A percentile compares a stretch with the other conserved stretches of the same genome.
These are phyloP conservation scores for Chaunax sp. DNA, from an alignment of 2,797 vertebrate genomes.

Conservation along the genomic window DNA sequence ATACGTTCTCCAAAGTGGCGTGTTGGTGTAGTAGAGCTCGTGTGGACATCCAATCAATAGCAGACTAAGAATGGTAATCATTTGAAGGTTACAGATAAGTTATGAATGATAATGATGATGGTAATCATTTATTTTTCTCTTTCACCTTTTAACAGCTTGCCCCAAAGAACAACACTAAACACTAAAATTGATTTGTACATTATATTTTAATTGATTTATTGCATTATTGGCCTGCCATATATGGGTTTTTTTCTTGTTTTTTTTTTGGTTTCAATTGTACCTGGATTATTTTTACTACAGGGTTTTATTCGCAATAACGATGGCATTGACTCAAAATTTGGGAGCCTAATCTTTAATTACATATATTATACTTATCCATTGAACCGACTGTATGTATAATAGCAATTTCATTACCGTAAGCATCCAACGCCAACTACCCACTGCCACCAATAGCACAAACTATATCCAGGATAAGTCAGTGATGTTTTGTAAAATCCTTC, in stretches of 20 bases:
- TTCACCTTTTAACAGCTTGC: not conserved
- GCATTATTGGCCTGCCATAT: not conserved
- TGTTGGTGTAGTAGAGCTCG: conserved; percentile 16
- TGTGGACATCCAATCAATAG: conserved; percentile 8
- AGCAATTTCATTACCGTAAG: not conserved
- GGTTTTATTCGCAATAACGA: not conserved
- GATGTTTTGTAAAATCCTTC: conserved; percentile 10
- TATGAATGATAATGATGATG: too few relatives aligned
- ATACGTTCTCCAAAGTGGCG: not conserved
- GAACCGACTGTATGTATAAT: not conserved
- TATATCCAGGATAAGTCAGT: not conserved
- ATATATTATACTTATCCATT: not conserved
- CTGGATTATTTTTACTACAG: not conserved
- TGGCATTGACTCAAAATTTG: not conserved
- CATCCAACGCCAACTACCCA: not conserved
- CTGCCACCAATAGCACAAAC: not conserved
- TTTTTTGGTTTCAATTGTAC: not conserved
- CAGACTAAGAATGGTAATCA: not conserved
- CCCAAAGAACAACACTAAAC: not conserved
- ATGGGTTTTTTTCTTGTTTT: not conserved
- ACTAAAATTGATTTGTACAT: not conserved
- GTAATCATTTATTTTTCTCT: not conserved
- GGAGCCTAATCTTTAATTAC: not conserved
- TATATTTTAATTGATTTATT: not conserved
- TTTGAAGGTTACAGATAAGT: not conserved